Conservation (phyloP, 23 tunicate species). For the Clavelina lepadiformis region DNA sequence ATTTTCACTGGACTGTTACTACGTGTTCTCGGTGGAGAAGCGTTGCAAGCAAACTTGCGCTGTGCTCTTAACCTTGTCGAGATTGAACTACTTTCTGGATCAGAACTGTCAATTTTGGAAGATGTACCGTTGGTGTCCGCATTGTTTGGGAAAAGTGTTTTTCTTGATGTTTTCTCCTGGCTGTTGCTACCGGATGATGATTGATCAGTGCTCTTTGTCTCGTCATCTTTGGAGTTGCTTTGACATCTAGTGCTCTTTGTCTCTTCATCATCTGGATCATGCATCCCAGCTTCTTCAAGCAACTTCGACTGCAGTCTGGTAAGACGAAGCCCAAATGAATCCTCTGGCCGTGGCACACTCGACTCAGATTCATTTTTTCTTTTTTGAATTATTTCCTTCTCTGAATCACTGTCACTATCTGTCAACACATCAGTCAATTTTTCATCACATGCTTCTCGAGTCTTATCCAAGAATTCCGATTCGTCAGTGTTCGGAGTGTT, state of each 20-base stretch:
- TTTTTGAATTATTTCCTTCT: neutral
- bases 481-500: neutral
- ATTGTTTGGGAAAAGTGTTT: neutral
- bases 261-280: constrained; percentile 15
- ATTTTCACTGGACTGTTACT: constrained; percentile 62
- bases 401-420: neutral
- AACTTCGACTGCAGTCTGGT: constrained; percentile 55
- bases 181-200: neutral
- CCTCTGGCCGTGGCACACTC: neutral
- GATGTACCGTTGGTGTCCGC: neutral
- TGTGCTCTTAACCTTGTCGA: constrained; percentile 46
- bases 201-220: neutral
- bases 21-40: constrained; percentile 54
- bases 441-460: neutral
- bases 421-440: neutral
- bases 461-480: neutral
- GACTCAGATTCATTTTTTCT: neutral
- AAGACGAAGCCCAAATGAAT: constrained; percentile 24
- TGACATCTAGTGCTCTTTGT: neutral
- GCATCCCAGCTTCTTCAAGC: constrained; percentile 46
- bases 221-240: neutral
- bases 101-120: neutral
- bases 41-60: constrained; percentile 65
- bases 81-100: constrained; percentile 10
- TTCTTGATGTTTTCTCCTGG: too few relatives aligned